Conservation (phyloP, 2,113 vertebrate species). For the Myanophis thanlyinensis region DNA sequence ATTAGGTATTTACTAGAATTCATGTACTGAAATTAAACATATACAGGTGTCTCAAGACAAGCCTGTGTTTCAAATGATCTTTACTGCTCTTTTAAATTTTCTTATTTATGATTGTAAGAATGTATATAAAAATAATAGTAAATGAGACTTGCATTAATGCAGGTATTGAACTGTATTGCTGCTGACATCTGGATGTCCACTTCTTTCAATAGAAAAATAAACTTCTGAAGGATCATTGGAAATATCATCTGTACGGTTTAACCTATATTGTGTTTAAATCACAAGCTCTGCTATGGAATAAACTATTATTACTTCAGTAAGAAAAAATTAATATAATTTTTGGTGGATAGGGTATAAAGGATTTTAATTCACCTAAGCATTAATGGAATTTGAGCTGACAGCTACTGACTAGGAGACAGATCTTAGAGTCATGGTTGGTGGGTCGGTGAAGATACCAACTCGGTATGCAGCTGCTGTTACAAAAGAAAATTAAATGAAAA, state of each 20-base stretch:
- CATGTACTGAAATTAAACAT: not conserved
- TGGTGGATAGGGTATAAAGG: not conserved
- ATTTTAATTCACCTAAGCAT: not conserved
- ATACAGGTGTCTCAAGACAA: not conserved
- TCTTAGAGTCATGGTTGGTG: not conserved
- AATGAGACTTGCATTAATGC: not conserved
- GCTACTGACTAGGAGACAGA: not conserved
- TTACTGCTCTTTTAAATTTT: not conserved
- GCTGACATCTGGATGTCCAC: not conserved
- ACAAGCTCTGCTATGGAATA: not conserved
- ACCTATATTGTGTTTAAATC: not conserved
- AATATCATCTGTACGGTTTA: not conserved
- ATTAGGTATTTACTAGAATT: conserved; percentile 31
- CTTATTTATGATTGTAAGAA: not conserved
- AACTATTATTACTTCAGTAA: not conserved
- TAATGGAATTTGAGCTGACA: not conserved
- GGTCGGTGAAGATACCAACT: not conserved
- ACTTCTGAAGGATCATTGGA: not conserved
- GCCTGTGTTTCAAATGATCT: not conserved
- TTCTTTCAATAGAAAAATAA: not conserved
- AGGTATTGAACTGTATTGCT: not conserved
- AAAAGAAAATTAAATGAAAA: not conserved
- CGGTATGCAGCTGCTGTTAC: not conserved
- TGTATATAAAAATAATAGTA: not conserved
- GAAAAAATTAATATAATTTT: not conserved